These are phyloP conservation scores for Pandemis corylana DNA, from an alignment of 2,888 invertebrate genomes.

Conservation along the genomic window DNA sequence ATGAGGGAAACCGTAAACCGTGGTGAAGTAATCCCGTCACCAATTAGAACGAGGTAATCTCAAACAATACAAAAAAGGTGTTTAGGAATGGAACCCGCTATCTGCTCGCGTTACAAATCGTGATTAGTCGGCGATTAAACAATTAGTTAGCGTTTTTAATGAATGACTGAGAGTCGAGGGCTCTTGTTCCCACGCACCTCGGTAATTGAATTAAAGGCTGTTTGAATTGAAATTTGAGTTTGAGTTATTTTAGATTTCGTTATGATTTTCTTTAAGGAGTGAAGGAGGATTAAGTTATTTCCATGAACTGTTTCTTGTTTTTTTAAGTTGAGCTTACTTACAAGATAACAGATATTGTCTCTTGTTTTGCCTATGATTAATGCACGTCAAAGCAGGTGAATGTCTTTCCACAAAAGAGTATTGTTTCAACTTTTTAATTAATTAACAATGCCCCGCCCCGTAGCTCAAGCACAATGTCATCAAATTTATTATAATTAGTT, in stretches of 20 bases:
- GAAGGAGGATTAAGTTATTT: not conserved
- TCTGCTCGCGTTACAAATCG: constrained; percentile 61
- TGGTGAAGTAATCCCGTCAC: constrained; percentile 11
- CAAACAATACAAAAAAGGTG: constrained; percentile 39
- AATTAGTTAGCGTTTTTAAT: constrained; percentile 64
- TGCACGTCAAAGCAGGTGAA: not conserved
- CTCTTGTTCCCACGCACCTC: constrained; percentile 55
- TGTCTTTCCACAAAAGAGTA: not conserved
- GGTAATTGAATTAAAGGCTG: constrained; percentile 53
- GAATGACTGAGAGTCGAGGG: constrained; percentile 48
- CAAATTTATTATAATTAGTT: not conserved
- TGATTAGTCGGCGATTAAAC: constrained; percentile 72
- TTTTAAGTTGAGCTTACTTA: no score
- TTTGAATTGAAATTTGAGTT: constrained; percentile 21
- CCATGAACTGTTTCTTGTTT: not conserved
- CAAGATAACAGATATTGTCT: not conserved
- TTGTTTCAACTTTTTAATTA: not conserved
- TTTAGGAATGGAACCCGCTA: constrained; percentile 45
- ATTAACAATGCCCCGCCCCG: not conserved
- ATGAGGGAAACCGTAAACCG: constrained; percentile 22
- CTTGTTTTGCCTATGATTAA: not conserved
- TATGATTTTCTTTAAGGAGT: constrained; percentile 10
- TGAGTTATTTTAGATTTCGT: constrained; percentile 18
- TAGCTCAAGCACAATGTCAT: not conserved
- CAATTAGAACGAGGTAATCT: constrained; percentile 35